A percentile compares a stretch with the other conserved stretches of the same genome.
These are phyloP conservation scores for Micropoecilia bifurca DNA, from an alignment of 2,797 vertebrate genomes.

Conservation along the genomic window DNA sequence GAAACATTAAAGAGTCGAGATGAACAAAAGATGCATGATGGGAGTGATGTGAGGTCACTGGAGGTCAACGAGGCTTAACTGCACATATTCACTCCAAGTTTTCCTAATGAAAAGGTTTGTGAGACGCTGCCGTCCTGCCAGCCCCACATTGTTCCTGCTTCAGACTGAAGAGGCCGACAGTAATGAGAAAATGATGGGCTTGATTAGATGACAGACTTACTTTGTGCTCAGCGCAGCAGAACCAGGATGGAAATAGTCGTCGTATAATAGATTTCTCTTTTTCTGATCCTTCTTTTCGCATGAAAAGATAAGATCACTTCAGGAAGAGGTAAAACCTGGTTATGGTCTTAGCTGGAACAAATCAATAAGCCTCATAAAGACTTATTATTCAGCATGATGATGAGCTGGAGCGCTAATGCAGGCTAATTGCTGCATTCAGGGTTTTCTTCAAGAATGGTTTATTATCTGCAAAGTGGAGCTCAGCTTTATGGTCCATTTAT, in stretches of 20 bases:
- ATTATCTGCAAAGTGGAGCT: constrained; percentile 17
- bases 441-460: constrained; percentile 21
- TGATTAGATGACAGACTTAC: constrained; percentile 9
- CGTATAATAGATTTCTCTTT: neutral
- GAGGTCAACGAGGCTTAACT: constrained; percentile 1
- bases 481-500: neutral
- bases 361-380: constrained; percentile 33
- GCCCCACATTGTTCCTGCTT: constrained; percentile 11
- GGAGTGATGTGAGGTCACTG: neutral
- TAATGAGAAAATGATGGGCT: constrained; percentile 18
- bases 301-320: constrained; percentile 33
- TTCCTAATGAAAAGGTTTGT: constrained; percentile 12
- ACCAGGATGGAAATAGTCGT: constrained; percentile 6
- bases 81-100: neutral
- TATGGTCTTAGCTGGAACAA: constrained; percentile 18
- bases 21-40: neutral
- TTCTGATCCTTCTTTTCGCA: neutral
- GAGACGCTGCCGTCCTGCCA: neutral
- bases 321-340: constrained; percentile 27
- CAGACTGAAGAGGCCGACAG: constrained; percentile 4
- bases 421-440: constrained; percentile 36
- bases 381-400: constrained; percentile 17
- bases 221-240: constrained; percentile 3
- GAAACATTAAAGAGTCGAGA: neutral
- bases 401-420: constrained; percentile 23